Evolutionary conservation across 2,888 invertebrate genomes (phyloP).

Genomic region (Cryptocheilus praepositus): DNA sequence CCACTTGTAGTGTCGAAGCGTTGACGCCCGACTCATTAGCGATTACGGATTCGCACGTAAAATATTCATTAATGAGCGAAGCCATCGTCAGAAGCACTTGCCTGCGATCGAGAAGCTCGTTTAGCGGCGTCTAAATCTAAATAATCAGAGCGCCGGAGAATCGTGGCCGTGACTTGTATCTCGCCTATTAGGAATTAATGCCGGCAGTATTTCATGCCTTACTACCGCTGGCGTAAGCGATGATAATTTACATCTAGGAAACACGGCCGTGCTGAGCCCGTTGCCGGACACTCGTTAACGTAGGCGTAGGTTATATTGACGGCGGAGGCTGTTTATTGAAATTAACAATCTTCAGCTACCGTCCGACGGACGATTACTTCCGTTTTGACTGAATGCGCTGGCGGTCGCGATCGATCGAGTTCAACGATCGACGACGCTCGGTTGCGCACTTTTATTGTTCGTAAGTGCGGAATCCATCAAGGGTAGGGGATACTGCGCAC

Average conservation of each 20-base stretch:
- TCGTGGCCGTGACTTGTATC: slow-evolving; percentile 22
- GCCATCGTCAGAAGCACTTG: slow-evolving; percentile 1
- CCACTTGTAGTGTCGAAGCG: too few species aligned
- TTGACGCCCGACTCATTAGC: too few species aligned
- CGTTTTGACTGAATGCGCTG: too few species aligned
- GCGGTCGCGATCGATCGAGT: too few species aligned
- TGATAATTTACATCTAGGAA: slow-evolving; percentile 45
- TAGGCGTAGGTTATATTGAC: slow-evolving; percentile 30
- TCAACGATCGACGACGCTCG: too few species aligned
- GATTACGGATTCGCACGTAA: too few species aligned
- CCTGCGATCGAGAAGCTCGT: neutral
- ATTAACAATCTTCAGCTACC: slow-evolving; percentile 27
- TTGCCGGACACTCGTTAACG: slow-evolving; percentile 24
- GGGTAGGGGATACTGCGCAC: too few species aligned
- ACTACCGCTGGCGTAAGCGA: slow-evolving; percentile 29
- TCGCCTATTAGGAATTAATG: slow-evolving; percentile 45
- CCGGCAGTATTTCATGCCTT: slow-evolving; percentile 34
- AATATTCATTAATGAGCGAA: neutral
- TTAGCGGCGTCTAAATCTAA: slow-evolving; percentile 20
- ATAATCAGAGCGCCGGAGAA: slow-evolving; percentile 23
- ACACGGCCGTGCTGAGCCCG: slow-evolving; percentile 16
- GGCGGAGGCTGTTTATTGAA: slow-evolving; percentile 25
- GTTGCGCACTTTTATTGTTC: too few species aligned
- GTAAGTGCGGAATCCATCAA: too few species aligned
- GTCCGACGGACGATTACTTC: too few species aligned